phyloP scores from a whole-genome alignment of 1,140 invertebrate genomes.

The Ceratina calcarata region DNA sequence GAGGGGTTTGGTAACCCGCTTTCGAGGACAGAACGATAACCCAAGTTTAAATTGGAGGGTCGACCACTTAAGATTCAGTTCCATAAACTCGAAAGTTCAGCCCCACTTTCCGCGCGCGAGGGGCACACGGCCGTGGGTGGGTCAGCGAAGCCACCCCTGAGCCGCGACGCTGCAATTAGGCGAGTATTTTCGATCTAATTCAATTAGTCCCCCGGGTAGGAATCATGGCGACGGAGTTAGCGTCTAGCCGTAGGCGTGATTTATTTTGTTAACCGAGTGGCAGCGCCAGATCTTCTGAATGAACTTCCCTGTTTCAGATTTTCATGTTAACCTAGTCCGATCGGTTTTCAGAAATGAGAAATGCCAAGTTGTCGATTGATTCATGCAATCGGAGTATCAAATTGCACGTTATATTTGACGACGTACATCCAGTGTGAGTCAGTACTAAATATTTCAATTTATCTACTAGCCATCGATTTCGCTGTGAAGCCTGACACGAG shows the following conservation, averaged over 20 bases:
- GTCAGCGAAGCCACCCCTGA: slow-evolving; percentile 24
- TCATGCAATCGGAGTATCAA: too few species aligned
- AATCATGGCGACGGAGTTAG: slow-evolving; percentile 37
- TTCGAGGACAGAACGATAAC: slow-evolving; percentile 62
- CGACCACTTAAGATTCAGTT: slow-evolving; percentile 66
- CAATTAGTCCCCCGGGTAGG: slow-evolving; percentile 55
- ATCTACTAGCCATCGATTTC: too few species aligned
- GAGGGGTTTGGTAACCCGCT: slow-evolving; percentile 48
- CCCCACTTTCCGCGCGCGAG: slow-evolving; percentile 43
- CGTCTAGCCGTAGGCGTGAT: slow-evolving; percentile 17
- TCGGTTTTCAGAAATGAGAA: too few species aligned
- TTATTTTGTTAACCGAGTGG: slow-evolving; percentile 18
- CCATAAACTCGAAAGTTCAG: slow-evolving; percentile 64
- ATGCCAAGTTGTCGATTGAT: too few species aligned
- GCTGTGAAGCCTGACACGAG: too few species aligned
- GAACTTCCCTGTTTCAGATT: too few species aligned
- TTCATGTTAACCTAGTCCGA: too few species aligned
- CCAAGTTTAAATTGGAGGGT: slow-evolving; percentile 66
- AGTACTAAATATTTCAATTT: too few species aligned
- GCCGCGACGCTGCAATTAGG: slow-evolving; percentile 60
- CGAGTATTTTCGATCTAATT: slow-evolving; percentile 67
- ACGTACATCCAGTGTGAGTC: too few species aligned
- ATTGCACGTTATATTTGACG: too few species aligned
- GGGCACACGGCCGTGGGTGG: not conserved
- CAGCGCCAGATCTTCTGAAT: not conserved